Evolutionary conservation across 2,797 vertebrate genomes (phyloP).

Genomic region (Neosilurus hyrtlii): DNA sequence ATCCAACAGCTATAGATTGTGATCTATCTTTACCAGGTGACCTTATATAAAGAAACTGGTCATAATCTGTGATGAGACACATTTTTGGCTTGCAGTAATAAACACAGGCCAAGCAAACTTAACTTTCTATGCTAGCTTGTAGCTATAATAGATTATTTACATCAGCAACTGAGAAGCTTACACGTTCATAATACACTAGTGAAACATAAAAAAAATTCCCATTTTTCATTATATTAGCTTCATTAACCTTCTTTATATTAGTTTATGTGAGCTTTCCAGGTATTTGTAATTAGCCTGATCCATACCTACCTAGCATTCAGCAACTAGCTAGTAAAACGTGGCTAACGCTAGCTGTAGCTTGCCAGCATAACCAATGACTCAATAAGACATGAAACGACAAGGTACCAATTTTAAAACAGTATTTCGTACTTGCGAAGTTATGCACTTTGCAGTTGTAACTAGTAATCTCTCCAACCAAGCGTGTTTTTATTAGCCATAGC

Average conservation of each 20-base stretch:
- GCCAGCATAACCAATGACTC: too few species aligned
- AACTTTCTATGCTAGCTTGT: neutral
- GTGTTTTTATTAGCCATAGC: slow-evolving; percentile 9
- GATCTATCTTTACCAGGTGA: neutral
- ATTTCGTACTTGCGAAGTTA: neutral
- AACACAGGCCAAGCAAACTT: neutral
- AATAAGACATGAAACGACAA: neutral
- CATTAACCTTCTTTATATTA: neutral
- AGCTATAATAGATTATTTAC: neutral
- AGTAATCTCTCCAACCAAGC: neutral
- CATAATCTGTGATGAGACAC: neutral
- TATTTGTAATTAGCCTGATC: neutral
- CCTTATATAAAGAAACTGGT: neutral
- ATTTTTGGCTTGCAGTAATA: neutral
- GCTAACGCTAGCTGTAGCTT: slow-evolving; percentile 2
- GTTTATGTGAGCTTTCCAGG: too few species aligned
- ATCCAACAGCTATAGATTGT: neutral
- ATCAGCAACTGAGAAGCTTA: too few species aligned
- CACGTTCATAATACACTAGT: neutral
- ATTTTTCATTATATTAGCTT: neutral
- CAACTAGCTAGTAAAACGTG: neutral
- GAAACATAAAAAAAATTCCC: neutral
- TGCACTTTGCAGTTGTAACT: neutral
- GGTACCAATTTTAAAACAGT: neutral
- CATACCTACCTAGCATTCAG: neutral